These are phyloP conservation scores for Oligia fasciuncula DNA, from an alignment of 2,888 invertebrate genomes.

Conservation along the genomic window DNA sequence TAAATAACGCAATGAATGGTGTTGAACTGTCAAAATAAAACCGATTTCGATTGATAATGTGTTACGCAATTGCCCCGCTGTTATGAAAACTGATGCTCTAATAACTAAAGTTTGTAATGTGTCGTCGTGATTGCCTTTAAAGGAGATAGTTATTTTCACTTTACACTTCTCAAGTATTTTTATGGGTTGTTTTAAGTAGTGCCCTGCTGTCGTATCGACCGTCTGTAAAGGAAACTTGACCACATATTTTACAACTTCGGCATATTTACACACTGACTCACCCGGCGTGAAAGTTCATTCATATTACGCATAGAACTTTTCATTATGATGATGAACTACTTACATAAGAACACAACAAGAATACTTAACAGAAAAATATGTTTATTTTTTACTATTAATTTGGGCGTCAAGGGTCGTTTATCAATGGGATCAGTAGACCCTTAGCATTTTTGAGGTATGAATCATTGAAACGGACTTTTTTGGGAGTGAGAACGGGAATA, in stretches of 20 bases:
- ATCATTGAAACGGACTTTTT: constrained; percentile 47
- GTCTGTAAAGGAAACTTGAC: constrained; percentile 73
- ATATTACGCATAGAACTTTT: constrained; percentile 57
- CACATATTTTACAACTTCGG: constrained; percentile 77
- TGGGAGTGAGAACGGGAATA: constrained; percentile 12
- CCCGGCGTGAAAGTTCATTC: constrained; percentile 79
- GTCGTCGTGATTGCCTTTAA: constrained; percentile 19
- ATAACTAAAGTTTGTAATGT: constrained; percentile 1
- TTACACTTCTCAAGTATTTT: constrained; percentile 28
- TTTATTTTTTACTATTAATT: constrained; percentile 35
- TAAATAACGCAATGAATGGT: no score
- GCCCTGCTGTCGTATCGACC: constrained; percentile 45
- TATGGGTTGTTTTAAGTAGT: constrained; percentile 48
- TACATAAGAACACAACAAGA: constrained; percentile 16
- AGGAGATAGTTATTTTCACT: constrained; percentile 23
- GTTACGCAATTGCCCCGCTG: not conserved
- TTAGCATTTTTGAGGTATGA: constrained; percentile 59
- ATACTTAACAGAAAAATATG: constrained; percentile 11
- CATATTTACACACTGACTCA: constrained; percentile 85
- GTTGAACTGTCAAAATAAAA: no score
- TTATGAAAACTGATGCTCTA: constrained; percentile 28
- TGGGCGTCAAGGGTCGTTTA: constrained; percentile 45
- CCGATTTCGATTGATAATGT: no score
- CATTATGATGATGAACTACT: constrained; percentile 42
- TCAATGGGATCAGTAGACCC: constrained; percentile 41